Base-by-base conservation (phyloP, 2,113 vertebrate genomes). In the Speoplatyrhinus poulsoni region DNA sequence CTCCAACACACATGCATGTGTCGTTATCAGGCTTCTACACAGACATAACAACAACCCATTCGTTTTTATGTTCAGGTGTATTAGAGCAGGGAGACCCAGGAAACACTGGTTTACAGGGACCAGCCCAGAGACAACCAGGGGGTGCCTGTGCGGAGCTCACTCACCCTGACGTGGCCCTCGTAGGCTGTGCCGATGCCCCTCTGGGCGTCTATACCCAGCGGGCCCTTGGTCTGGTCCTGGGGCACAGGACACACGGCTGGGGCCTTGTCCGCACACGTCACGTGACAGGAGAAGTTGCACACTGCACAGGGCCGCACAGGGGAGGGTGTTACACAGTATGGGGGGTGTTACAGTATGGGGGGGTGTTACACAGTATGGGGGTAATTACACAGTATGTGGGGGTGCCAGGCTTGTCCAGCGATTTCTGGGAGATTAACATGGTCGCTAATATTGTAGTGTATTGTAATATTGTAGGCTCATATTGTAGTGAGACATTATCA, bases 201-300 rank as follows among this genome's bases (percentile, higher is more conserved):
- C 88, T 98, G 96, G 0, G 98, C 95, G 80, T 99, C 98, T 69
- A 99, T 98, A 46, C 98, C 98, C 81, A 99, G 89, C 0, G 97
- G 96, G 4, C 96, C 96, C 85, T 96, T 98, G 4, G 96, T 97
- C 90, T 98, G 98, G 10, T 99, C 97, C 1, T 95, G 94, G 72
- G 97, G 96, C 47, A 99, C 94, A 1, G 98, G 98, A 84, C 98
- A 99, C 1, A 96, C 89, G 0, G 96, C 94, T 0, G 98, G 97
- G 63, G 96, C 98, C 85, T 98, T 99, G 91, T 99, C 98, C 58
- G 97, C 98, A 88, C 98, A 99, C 0, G 96, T 99, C 72, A 99
- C 98, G 0, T 99, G 98, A 90, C 96, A 99, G 12, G 96, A 98
- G 90, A 99, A 99, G 71, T 95, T 96, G 88, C 98, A 99, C 3